Evolutionary conservation across 2,888 invertebrate species (phyloP).

Genomic region (Anorthoa munda): DNA sequence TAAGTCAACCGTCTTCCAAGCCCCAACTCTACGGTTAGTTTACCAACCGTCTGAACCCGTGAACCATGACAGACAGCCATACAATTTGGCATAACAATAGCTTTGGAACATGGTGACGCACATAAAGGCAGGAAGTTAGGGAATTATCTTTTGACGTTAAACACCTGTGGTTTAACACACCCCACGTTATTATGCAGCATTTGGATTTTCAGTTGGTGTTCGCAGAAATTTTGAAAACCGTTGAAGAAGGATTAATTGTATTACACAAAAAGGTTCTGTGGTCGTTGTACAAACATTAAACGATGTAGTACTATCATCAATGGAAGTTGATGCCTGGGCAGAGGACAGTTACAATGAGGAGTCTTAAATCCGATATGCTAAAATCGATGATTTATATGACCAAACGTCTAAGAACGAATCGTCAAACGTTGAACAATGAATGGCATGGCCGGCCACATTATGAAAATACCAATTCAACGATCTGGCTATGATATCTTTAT

Average conservation of each 20-base stretch:
- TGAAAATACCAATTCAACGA: too few relatives aligned
- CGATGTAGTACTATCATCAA: too few relatives aligned
- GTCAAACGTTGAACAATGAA: too few relatives aligned
- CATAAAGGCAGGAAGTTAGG: slow-evolving; percentile 66
- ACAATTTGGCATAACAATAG: slow-evolving; percentile 64
- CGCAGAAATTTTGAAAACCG: background rate
- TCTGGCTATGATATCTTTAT: background rate
- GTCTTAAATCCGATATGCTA: too few relatives aligned
- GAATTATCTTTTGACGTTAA: slow-evolving; percentile 57
- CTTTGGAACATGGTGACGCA: slow-evolving; percentile 49
- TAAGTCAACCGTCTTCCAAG: slow-evolving; percentile 5
- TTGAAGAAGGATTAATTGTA: background rate
- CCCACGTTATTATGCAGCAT: slow-evolving; percentile 28
- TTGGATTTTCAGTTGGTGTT: slow-evolving; percentile 21
- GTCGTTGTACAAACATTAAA: background rate
- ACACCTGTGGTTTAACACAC: slow-evolving; percentile 60
- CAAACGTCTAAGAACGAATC: too few relatives aligned
- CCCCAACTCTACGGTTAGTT: slow-evolving; percentile 9
- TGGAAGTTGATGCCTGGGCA: too few relatives aligned
- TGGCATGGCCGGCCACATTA: too few relatives aligned
- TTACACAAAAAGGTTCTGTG: background rate
- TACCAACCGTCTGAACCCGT: slow-evolving; percentile 31
- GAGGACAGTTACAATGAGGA: too few relatives aligned
- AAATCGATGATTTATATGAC: too few relatives aligned
- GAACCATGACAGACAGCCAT: slow-evolving; percentile 55